Percentiles rank a stretch among this genome's conserved stretches.
These are phyloP conservation scores for Latheticus oryzae DNA, from an alignment of 2,888 invertebrate genomes.

Conservation along the genomic window DNA sequence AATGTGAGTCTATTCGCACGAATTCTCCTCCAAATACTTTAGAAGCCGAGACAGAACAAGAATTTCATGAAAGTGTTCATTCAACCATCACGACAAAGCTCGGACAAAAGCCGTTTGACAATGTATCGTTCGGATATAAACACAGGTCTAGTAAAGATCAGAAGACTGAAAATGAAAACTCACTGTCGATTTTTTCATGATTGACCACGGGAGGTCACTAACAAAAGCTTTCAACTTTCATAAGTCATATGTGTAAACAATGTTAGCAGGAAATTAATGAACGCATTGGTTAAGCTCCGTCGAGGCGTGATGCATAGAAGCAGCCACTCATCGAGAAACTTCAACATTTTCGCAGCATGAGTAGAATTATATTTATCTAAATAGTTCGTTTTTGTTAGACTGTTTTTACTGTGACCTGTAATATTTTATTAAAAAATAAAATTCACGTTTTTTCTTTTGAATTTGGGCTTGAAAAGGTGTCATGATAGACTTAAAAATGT, in stretches of 20 bases:
- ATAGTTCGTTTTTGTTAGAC: too few relatives aligned
- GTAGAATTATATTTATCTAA: too few relatives aligned
- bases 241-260: conserved; percentile 10
- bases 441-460: too few relatives aligned
- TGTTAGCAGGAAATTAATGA: conserved; percentile 18
- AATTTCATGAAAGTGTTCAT: conserved; percentile 31
- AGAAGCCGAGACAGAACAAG: conserved; percentile 8
- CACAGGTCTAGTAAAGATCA: conserved; percentile 13
- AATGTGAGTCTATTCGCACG: too few relatives aligned
- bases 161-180: conserved; percentile 12
- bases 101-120: conserved; percentile 41
- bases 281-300: conserved; percentile 6
- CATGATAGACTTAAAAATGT: too few relatives aligned
- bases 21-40: conserved; percentile 20
- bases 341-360: conserved; percentile 1
- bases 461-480: too few relatives aligned
- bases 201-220: conserved; percentile 9
- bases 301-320: not conserved
- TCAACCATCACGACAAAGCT: conserved; percentile 34
- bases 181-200: conserved; percentile 15
- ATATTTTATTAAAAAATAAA: too few relatives aligned
- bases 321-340: not conserved
- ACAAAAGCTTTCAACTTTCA: conserved; percentile 17
- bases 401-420: too few relatives aligned
- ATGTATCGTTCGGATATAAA: conserved; percentile 18